Evolutionary conservation across 1,140 invertebrate species (phyloP).

Genomic region (Adelges cooleyi): DNA sequence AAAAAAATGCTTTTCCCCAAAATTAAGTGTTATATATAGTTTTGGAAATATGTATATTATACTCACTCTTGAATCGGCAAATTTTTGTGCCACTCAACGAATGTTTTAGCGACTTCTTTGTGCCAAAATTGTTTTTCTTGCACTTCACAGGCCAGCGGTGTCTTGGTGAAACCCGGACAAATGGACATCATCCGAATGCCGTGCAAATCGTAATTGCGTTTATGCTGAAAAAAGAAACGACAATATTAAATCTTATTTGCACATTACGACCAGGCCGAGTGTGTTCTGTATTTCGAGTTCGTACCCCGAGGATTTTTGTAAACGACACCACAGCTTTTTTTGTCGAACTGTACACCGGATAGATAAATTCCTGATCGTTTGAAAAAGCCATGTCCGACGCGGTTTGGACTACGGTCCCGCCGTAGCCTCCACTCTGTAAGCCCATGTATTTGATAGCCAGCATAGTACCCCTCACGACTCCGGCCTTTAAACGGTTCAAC

Average conservation of each 20-base stretch:
- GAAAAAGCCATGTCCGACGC: slow-evolving; percentile 34
- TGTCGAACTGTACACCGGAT: slow-evolving; percentile 41
- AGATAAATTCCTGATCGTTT: slow-evolving; percentile 34
- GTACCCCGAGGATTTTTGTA: slow-evolving; percentile 38
- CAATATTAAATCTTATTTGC: no score
- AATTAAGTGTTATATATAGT: no score
- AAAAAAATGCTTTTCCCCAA: no score
- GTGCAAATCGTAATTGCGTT: background rate
- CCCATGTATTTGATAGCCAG: slow-evolving; percentile 40
- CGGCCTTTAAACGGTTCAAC: no score
- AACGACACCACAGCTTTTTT: slow-evolving; percentile 42
- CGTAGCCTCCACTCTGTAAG: slow-evolving; percentile 36
- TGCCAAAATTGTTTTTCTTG: background rate
- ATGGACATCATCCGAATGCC: background rate
- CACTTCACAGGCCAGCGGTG: background rate
- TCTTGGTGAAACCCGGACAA: background rate
- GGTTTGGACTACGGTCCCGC: slow-evolving; percentile 38
- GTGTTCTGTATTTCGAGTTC: no score
- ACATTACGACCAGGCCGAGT: no score
- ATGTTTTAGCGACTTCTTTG: background rate
- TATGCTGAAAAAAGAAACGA: no score
- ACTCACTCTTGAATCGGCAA: no score
- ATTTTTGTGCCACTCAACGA: no score
- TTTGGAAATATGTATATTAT: no score
- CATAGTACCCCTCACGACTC: slow-evolving; percentile 32